Evolutionary conservation across 2,113 vertebrate species (phyloP), one percentile per base, ranked within the genome.

Genomic region (Piprites chloris): DNA sequence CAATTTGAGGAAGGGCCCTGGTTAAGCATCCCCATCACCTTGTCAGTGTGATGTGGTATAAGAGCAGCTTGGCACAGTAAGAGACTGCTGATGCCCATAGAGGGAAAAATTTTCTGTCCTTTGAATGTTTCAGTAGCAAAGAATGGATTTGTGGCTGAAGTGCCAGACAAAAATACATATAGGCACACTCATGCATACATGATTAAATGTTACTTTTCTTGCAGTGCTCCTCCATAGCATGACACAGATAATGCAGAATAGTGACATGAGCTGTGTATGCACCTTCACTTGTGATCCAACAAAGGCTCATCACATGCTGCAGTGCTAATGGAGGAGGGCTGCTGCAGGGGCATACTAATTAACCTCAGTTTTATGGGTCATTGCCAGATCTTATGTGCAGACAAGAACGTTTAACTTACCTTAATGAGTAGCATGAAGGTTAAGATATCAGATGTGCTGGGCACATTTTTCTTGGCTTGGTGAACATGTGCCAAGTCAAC

Each of bases 311-410:
- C 52, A 20, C 6, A 10, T 4, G 1, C 26, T 68, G 14, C 23
- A 18, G 9, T 28, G 22, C 86, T 74, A 81, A 86, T 27, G 89
- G 35, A 71, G 33, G 26, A 89, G 22, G 59, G 81, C 52, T 30
- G 56, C 24, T 26, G 12, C 41, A 79, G 39, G 90, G 47, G 26
- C 72, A 27, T 44, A 53, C 22, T 75, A 94, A 96, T 95, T 95
- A 96, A 81, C 93, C 85, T 67, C 67, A 22, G 3, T 87, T 96
- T 94, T 75, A 74, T 78, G 90, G 95, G 76, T 95, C 95, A 81
- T 35, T 92, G 65, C 68, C 65, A 88, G 41, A 90, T 92, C 76
- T 67, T 52, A 68, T 17, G 35, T 61, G 88, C 68, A 90, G 85
- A 61, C 69, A 88, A 88, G 61, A 94, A 56, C 1, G 0, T 69